These are phyloP conservation scores for Gari tellinella DNA, from an alignment of 2,888 invertebrate genomes.

Conservation along the genomic window DNA sequence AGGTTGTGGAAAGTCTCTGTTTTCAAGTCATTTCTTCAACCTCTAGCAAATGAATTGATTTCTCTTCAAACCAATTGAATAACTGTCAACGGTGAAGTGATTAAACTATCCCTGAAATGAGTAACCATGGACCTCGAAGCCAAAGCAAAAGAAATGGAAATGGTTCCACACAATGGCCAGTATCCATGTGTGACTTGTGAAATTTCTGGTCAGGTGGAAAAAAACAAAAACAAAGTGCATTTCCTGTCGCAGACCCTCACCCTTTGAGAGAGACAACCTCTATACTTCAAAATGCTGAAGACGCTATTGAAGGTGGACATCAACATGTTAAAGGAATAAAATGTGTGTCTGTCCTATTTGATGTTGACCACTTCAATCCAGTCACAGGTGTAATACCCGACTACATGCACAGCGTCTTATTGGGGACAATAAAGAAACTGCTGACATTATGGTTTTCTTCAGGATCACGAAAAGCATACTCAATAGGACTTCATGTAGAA, in stretches of 20 bases:
- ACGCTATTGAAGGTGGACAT: neutral
- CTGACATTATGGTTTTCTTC: constrained; percentile 16
- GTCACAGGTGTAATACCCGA: constrained; percentile 12
- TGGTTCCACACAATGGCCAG: constrained; percentile 44
- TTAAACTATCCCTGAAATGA: constrained; percentile 11
- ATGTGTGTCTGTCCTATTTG: constrained; percentile 7
- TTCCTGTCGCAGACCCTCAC: too few relatives aligned
- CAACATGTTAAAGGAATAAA: constrained; percentile 4
- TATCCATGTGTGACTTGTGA: constrained; percentile 37
- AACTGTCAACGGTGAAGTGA: neutral
- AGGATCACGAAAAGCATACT: constrained; percentile 4
- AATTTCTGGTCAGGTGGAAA: constrained; percentile 14
- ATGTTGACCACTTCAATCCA: constrained; percentile 8
- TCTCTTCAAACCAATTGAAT: constrained; percentile 6
- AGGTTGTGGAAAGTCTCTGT: constrained; percentile 33
- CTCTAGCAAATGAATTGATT: constrained; percentile 20
- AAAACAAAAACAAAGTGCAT: constrained; percentile 30
- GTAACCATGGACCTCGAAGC: constrained; percentile 43
- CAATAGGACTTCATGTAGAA: constrained; percentile 14
- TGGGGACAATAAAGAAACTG: constrained; percentile 20
- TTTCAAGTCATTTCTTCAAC: constrained; percentile 28
- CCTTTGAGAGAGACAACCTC: too few relatives aligned
- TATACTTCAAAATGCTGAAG: constrained; percentile 11
- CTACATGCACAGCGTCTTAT: constrained; percentile 25
- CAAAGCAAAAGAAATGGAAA: constrained; percentile 33